Conservation (phyloP, 2,888 invertebrate genomes). For the Scaptomyza reducta region DNA sequence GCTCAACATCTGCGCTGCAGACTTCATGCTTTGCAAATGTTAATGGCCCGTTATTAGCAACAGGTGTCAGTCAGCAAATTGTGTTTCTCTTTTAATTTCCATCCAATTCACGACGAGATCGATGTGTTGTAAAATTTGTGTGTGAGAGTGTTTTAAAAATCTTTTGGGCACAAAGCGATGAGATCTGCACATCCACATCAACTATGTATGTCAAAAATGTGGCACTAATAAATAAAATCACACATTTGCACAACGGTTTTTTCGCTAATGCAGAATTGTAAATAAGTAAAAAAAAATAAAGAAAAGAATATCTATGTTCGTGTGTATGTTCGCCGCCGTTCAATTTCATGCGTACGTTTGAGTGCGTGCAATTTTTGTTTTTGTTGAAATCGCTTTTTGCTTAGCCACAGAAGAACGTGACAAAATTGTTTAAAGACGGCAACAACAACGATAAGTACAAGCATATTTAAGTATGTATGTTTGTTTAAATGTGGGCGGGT, state of each 20-base stretch:
- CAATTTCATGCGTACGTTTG: conserved; percentile 41
- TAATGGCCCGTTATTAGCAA: conserved; percentile 54
- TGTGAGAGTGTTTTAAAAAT: conserved; percentile 36
- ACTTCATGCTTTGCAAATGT: conserved; percentile 32
- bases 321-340: conserved; percentile 49
- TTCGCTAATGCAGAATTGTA: conserved; percentile 60
- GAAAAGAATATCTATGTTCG: conserved; percentile 64
- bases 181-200: not conserved
- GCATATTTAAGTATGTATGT: conserved; percentile 13
- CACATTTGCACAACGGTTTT: conserved; percentile 47
- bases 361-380: conserved; percentile 55
- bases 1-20: conserved; percentile 45
- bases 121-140: conserved; percentile 26
- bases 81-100: conserved; percentile 16
- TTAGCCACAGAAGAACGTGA: conserved; percentile 59
- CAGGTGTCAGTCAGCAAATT: conserved; percentile 54
- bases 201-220: conserved; percentile 55
- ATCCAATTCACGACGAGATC: conserved; percentile 28
- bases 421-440: conserved; percentile 60
- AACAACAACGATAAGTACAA: conserved; percentile 21
- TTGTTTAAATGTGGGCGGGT: conserved; percentile 8
- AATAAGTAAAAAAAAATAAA: conserved; percentile 45
- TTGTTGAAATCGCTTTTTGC: conserved; percentile 40
- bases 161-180: conserved; percentile 22
- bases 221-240: conserved; percentile 63